A percentile compares a stretch with the other conserved stretches of the same genome.
Evolutionary conservation across 2,888 invertebrate species (phyloP).

Genomic region (Palloptera scutellata): DNA sequence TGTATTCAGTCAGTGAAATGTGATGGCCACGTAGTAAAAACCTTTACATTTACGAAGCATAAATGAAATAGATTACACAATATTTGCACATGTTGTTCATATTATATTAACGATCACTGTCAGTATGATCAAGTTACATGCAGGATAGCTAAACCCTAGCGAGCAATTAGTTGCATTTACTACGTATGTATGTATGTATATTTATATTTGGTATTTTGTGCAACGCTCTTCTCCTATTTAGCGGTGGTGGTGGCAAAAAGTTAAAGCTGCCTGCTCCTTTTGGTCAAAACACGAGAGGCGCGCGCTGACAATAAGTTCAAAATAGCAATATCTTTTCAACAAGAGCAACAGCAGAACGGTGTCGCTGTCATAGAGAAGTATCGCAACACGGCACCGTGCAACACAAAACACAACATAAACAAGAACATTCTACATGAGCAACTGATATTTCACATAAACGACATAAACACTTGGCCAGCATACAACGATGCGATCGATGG

Average conservation of each 20-base stretch:
- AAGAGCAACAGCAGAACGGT: conserved; percentile 27
- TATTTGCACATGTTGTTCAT: too few species aligned
- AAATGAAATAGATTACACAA: conserved; percentile 18
- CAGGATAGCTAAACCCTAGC: too few species aligned
- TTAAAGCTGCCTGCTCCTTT: neutral
- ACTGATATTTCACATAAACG: conserved; percentile 58
- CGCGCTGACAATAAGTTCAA: conserved; percentile 9
- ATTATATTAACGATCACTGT: too few species aligned
- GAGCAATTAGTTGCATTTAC: too few species aligned
- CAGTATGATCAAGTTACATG: too few species aligned
- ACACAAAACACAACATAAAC: conserved; percentile 19
- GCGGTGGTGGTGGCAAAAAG: neutral
- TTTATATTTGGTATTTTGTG: neutral
- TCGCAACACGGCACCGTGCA: conserved; percentile 32
- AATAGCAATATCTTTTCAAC: conserved; percentile 35
- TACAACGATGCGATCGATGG: conserved; percentile 24
- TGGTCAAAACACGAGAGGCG: conserved; percentile 3
- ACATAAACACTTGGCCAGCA: conserved; percentile 50
- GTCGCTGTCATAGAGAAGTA: too few species aligned
- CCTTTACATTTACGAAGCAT: conserved; percentile 10
- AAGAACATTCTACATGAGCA: conserved; percentile 51
- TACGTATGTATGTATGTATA: too few species aligned
- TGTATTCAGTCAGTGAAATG: too few species aligned
- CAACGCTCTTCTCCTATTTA: neutral
- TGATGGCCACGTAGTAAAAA: conserved; percentile 34